A percentile compares a stretch with the other conserved stretches of the same genome.
Evolutionary conservation across 2,888 invertebrate species (phyloP).

Genomic region (Tortrix viridana): DNA sequence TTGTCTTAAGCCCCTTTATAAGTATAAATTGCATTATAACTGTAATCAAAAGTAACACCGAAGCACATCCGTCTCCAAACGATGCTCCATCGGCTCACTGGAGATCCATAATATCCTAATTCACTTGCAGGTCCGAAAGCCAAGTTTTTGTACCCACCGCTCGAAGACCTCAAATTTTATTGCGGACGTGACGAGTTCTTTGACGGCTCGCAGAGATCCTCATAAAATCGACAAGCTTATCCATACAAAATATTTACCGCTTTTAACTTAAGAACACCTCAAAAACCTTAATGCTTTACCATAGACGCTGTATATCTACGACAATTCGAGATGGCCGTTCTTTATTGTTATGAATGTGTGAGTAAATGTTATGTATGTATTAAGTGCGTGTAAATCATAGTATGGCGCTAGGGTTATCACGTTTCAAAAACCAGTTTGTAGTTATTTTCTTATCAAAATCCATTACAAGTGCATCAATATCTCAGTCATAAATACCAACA

Average conservation of each 20-base stretch:
- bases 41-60: not conserved
- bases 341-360: not conserved
- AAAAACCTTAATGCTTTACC: not conserved
- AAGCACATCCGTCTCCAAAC: slow-evolving; percentile 9
- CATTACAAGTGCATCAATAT: too few species aligned
- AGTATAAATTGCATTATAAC: too few species aligned
- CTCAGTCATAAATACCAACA: too few species aligned
- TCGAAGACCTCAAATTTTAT: slow-evolving; percentile 68
- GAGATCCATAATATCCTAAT: slow-evolving; percentile 59
- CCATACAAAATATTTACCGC: slow-evolving; percentile 7
- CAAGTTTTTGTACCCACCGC: slow-evolving; percentile 66
- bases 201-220: slow-evolving; percentile 40
- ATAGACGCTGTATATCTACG: not conserved
- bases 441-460: too few species aligned
- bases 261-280: slow-evolving; percentile 12
- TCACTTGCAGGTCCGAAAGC: slow-evolving; percentile 62
- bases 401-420: not conserved
- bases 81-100: not conserved
- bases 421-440: not conserved
- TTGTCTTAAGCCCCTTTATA: too few species aligned
- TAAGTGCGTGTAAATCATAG: not conserved
- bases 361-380: not conserved
- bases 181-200: slow-evolving; percentile 68
- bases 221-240: slow-evolving; percentile 18
- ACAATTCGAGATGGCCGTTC: not conserved